phyloP scores from a whole-genome alignment of 1,140 invertebrate species.

The Drosophila funebris region DNA sequence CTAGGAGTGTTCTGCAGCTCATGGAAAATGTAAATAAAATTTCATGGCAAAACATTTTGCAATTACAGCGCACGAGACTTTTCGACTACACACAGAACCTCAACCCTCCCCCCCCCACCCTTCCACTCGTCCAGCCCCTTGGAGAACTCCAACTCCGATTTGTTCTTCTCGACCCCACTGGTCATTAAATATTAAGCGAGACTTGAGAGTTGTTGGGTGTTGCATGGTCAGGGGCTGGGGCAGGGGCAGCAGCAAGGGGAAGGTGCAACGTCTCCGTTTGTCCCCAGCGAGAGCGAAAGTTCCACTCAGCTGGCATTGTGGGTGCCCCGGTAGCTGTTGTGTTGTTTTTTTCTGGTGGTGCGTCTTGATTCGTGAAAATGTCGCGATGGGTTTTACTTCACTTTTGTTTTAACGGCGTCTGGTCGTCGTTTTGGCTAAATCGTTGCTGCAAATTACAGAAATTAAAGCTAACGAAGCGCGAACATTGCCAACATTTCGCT shows the following conservation, averaged over 20 bases:
- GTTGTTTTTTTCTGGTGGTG: conserved; percentile 10
- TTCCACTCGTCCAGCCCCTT: background rate
- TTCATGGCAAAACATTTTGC: conserved; percentile 66
- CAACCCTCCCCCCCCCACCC: background rate
- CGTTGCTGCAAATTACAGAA: conserved; percentile 64
- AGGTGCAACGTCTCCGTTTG: conserved; percentile 18
- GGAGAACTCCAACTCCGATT: conserved; percentile 12
- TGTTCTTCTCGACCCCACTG: conserved; percentile 42
- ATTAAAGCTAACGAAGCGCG: conserved; percentile 72
- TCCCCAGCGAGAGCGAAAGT: conserved; percentile 51
- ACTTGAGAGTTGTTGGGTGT: background rate
- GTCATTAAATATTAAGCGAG: conserved; percentile 69
- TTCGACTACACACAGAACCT: background rate
- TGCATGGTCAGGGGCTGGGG: background rate
- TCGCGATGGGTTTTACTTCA: conserved; percentile 45
- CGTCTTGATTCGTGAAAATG: conserved; percentile 64
- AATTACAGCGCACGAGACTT: conserved; percentile 54
- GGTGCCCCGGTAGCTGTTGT: background rate
- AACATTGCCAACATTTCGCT: conserved; percentile 58
- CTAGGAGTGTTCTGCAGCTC: conserved; percentile 45
- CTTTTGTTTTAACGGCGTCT: conserved; percentile 50
- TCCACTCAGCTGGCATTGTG: conserved; percentile 14
- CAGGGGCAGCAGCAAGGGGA: background rate
- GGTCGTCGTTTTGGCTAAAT: conserved; percentile 41
- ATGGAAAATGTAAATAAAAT: conserved; percentile 74